Evolutionary conservation across 2,113 vertebrate genomes (phyloP).

Genomic region (Archilochus colubris): DNA sequence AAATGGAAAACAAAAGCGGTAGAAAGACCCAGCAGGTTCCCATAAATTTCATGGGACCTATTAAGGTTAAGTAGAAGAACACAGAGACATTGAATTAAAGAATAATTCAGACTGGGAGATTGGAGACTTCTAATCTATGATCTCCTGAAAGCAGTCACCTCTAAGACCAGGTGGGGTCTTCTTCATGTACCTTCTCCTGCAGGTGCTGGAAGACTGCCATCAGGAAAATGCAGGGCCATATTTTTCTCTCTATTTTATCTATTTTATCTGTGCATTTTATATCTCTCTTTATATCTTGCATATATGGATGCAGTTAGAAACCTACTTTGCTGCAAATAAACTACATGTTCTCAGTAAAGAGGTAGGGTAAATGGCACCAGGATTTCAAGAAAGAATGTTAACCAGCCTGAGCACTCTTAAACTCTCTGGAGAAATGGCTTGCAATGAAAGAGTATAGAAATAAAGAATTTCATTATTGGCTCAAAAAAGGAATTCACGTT

Average conservation of each 20-base stretch:
- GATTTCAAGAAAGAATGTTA: not conserved
- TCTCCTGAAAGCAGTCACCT: not conserved
- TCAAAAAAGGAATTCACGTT: not conserved
- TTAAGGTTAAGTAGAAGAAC: not conserved
- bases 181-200: not conserved
- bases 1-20: not conserved
- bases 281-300: not conserved
- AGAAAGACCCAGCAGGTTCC: not conserved
- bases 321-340: not conserved
- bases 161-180: not conserved
- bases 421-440: not conserved
- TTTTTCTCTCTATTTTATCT: not conserved
- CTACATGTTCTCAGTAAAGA: not conserved
- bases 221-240: not conserved
- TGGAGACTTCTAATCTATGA: not conserved
- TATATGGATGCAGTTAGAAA: not conserved
- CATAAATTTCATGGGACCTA: not conserved
- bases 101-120: not conserved
- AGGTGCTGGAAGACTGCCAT: not conserved
- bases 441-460: not conserved
- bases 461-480: not conserved
- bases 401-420: not conserved
- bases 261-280: too few species aligned
- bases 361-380: not conserved
- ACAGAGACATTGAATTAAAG: not conserved